phyloP scores from a whole-genome alignment of 2,113 vertebrate genomes.

The Corydoras maculifer region DNA sequence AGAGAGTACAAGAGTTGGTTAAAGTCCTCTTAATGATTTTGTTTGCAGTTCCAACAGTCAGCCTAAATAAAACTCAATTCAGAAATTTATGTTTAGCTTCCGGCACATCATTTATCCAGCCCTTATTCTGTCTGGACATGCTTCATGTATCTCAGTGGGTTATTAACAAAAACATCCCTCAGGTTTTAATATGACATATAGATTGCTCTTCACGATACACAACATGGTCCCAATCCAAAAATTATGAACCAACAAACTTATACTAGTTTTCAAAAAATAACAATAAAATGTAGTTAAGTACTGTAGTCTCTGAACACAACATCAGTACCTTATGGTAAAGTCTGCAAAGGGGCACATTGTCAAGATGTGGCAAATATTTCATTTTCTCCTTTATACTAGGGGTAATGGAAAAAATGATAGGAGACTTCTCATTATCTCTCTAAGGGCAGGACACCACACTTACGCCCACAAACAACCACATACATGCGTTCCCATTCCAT shows the following conservation, averaged over 20 bases:
- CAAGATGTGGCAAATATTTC: background rate
- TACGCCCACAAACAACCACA: background rate
- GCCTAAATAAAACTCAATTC: too few species aligned
- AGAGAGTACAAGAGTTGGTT: too few species aligned
- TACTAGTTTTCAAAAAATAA: background rate
- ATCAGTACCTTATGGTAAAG: slow-evolving; percentile 11
- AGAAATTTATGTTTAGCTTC: too few species aligned
- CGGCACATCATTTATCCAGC: background rate
- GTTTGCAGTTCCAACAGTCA: too few species aligned
- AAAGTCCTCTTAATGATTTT: too few species aligned
- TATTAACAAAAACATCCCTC: slow-evolving; percentile 7
- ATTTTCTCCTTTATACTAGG: slow-evolving; percentile 4
- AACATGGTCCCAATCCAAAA: too few species aligned
- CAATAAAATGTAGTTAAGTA: slow-evolving; percentile 6
- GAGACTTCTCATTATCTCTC: slow-evolving; percentile 30
- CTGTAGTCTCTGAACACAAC: slow-evolving; percentile 20
- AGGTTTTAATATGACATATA: slow-evolving; percentile 25
- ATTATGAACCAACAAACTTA: background rate
- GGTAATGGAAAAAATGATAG: slow-evolving; percentile 31
- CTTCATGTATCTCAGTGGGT: slow-evolving; percentile 20
- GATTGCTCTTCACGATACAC: background rate
- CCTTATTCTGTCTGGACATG: background rate
- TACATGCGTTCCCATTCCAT: background rate
- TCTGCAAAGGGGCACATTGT: slow-evolving; percentile 17
- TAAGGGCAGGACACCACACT: slow-evolving; percentile 3